Conservation (phyloP, 2,797 vertebrate genomes). For the Parauchenoglanis ngamensis region DNA sequence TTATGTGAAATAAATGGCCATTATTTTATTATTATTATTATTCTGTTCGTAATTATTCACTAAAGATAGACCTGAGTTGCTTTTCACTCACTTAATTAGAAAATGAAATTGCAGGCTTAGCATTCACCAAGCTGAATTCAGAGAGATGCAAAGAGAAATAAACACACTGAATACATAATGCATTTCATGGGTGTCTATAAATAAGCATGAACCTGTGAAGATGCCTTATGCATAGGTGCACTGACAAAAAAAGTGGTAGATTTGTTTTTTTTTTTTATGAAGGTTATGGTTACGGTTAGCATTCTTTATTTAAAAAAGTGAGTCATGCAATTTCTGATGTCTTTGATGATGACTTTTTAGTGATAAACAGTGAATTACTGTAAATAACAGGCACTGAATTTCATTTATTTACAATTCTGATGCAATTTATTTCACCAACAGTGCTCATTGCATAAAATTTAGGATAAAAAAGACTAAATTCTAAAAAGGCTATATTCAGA, state of each 20-base stretch:
- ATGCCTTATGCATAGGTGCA: neutral
- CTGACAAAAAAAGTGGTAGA: neutral
- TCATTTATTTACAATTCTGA: neutral
- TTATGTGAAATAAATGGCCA: neutral
- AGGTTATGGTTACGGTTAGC: neutral
- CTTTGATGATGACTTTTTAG: neutral
- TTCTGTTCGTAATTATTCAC: too few species aligned
- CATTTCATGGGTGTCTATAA: neutral
- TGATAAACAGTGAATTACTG: neutral
- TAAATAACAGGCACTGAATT: neutral
- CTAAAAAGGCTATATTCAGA: neutral
- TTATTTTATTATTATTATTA: neutral
- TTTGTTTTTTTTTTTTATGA: neutral
- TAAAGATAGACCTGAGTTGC: neutral
- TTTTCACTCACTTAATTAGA: neutral
- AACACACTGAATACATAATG: neutral
- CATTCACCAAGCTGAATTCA: neutral
- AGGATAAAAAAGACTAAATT: neutral
- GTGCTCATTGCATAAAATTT: neutral
- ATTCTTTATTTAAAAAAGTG: too few species aligned
- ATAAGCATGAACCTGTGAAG: neutral
- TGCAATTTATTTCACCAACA: neutral
- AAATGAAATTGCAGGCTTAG: neutral
- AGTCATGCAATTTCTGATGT: neutral
- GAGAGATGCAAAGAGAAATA: neutral